Base-by-base conservation (phyloP, 1,140 invertebrate genomes). In the Proctacanthus coquilletti region DNA sequence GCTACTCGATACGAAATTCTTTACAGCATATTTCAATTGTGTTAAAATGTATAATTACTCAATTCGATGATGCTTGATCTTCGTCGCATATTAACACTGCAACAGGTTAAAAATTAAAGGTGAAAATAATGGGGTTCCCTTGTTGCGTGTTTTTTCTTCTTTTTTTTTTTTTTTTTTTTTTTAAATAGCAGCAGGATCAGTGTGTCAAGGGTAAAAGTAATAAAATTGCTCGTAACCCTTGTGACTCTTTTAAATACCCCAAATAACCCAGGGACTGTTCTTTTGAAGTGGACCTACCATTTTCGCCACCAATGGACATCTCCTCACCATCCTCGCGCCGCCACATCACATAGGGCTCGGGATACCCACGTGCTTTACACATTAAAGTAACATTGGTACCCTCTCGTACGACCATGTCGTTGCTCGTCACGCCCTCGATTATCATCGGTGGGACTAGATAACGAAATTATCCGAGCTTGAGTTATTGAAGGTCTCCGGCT, bases 341-440 rank as follows among this genome's bases (percentile, higher is more conserved):
- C 86, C 86, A 92, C 75, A 87, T 86, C 43, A 89, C 77, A 51
- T 86, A 88, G 33, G 87, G 87, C 42, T 84, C 80, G 1, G 86
- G 87, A 60, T 87, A 85, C 35, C 87, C 86, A 11, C 70, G 71
- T n/a, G 86, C 85, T 53, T 82, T 82, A 58, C 88, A 94, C 30
- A 74, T 75, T 58, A 93, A 66, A 11, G 81, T 84, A 15, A 89
- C 81, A 56, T 92, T 89, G 9, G 78, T 75, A 3, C 80, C 80
- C 65, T 94, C 88, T 14, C 86, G 68, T 2, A 89, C 85, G 17
- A 91, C 83, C 68, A 92, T 79, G 53, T 93, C 86, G 9, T 80
- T 77, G 50, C 82, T 85, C 15, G 84, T 84, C 62, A 87, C 80
- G 45, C 79, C 75, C 56, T 84, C 77, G 36, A 85, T 72, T 45